These are phyloP conservation scores for Notarius quadriscutis DNA, from an alignment of 2,113 vertebrate species.

Conservation along the genomic window DNA sequence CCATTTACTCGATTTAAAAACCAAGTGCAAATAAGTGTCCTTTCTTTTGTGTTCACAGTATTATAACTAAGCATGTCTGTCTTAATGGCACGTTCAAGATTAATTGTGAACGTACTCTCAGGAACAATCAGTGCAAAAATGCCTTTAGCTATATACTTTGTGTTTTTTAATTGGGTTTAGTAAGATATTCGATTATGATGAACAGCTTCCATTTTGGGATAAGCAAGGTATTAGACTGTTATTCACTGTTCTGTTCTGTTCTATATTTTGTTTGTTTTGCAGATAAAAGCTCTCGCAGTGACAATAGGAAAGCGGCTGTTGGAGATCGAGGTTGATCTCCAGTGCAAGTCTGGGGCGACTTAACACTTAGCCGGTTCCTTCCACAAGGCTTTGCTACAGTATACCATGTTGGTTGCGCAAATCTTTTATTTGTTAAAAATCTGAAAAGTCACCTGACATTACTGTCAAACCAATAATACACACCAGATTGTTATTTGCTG, in stretches of 20 bases:
- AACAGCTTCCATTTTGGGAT: background rate
- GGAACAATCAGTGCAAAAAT: background rate
- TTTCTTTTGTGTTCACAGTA: background rate
- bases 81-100: background rate
- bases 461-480: background rate
- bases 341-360: constrained; percentile 31
- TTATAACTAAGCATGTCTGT: background rate
- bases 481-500: background rate
- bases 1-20: background rate
- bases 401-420: background rate
- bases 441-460: background rate
- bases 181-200: background rate
- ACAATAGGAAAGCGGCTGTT: constrained; percentile 68
- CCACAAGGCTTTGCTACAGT: background rate
- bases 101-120: background rate
- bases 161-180: background rate
- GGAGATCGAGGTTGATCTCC: constrained; percentile 62
- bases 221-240: background rate
- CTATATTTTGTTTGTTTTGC: background rate
- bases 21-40: background rate
- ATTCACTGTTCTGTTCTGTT: background rate
- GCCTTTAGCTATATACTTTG: background rate
- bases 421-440: background rate
- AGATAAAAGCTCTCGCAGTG: constrained; percentile 73
- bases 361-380: background rate